Evolutionary conservation across 2,113 vertebrate species (phyloP).

Genomic region (Speoplatyrhinus poulsoni): DNA sequence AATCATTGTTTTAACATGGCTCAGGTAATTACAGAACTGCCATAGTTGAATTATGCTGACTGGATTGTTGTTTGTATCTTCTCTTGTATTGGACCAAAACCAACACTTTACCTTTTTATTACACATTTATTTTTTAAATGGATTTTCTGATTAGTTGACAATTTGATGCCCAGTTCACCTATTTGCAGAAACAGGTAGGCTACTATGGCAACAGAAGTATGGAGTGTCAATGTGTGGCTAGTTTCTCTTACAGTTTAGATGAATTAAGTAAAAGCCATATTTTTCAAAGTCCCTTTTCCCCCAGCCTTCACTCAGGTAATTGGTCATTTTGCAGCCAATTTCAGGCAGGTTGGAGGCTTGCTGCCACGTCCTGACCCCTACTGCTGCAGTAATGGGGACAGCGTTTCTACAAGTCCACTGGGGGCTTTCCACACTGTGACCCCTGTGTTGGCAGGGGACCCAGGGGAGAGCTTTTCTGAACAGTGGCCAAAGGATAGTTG

Average conservation of each 20-base stretch:
- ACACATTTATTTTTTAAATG: conserved; percentile 39
- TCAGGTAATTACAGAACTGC: conserved; percentile 48
- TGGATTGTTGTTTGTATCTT: conserved; percentile 24
- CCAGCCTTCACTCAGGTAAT: conserved; percentile 74
- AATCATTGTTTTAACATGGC: conserved; percentile 66
- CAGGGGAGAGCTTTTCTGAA: conserved; percentile 42
- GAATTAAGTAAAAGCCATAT: conserved; percentile 78
- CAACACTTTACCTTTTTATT: conserved; percentile 33
- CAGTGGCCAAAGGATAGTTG: conserved; percentile 26
- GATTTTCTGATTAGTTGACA: conserved; percentile 49
- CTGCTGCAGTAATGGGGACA: conserved; percentile 77
- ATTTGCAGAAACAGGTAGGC: conserved; percentile 41
- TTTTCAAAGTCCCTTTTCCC: conserved; percentile 65
- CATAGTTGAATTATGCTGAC: conserved; percentile 12
- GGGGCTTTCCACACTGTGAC: conserved; percentile 65
- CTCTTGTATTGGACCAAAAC: conserved; percentile 25
- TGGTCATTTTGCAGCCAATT: conserved; percentile 83
- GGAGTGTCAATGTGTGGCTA: conserved; percentile 53
- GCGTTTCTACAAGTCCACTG: conserved; percentile 68
- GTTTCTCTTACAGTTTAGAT: conserved; percentile 75
- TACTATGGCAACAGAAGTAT: conserved; percentile 35
- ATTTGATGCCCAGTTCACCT: conserved; percentile 46
- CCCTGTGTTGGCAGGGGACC: conserved; percentile 43
- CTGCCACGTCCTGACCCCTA: conserved; percentile 77
- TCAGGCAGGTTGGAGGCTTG: conserved; percentile 73